Evolutionary conservation across 2,888 invertebrate species (phyloP).

Genomic region (Philhelius pedissequus): DNA sequence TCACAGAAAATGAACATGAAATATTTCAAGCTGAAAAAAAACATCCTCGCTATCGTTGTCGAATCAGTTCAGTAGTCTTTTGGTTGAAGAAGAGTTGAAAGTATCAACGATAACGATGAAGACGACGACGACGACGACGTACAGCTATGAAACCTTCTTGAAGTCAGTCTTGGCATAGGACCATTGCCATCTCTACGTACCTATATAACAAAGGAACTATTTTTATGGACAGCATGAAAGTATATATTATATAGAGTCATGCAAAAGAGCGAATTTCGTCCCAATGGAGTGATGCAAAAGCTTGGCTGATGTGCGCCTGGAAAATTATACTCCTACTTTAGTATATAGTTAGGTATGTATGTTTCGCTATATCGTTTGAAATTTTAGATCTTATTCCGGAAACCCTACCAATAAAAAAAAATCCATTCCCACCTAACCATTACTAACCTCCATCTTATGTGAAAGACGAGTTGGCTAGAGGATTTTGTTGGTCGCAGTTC

Average conservation of each 20-base stretch:
- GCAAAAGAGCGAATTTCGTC: slow-evolving; percentile 66
- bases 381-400: slow-evolving; percentile 65
- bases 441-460: neutral
- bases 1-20: slow-evolving; percentile 46
- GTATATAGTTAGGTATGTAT: too few species aligned
- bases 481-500: slow-evolving; percentile 42
- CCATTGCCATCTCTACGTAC: slow-evolving; percentile 8
- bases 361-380: slow-evolving; percentile 68
- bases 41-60: neutral
- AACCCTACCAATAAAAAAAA: neutral
- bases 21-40: slow-evolving; percentile 12
- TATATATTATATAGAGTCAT: slow-evolving; percentile 25
- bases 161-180: slow-evolving; percentile 15
- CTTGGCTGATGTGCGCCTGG: slow-evolving; percentile 61
- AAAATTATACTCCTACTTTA: too few species aligned
- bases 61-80: neutral
- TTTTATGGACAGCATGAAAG: slow-evolving; percentile 54
- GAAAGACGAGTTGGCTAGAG: neutral
- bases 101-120: neutral
- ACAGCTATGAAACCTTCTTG: neutral
- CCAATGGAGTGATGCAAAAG: slow-evolving; percentile 65
- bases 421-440: neutral
- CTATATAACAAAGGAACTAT: slow-evolving; percentile 23
- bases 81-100: neutral
- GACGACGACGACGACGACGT: neutral